phyloP scores from a whole-genome alignment of 1,140 invertebrate genomes.

The Drosophila seguyi region DNA sequence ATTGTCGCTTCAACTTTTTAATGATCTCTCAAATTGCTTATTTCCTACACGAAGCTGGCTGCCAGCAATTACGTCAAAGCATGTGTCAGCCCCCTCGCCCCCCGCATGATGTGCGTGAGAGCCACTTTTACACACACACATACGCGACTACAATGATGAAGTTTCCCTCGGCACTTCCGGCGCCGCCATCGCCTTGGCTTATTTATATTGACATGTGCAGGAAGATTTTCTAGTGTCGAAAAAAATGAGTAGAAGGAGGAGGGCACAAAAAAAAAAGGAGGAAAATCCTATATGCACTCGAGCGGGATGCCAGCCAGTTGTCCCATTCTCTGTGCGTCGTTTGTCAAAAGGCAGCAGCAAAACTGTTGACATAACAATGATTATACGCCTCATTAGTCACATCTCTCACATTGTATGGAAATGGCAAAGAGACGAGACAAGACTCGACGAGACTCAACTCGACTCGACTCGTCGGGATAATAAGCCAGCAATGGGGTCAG shows the following conservation, averaged over 20 bases:
- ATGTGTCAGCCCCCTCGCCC: constrained; percentile 29
- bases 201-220: constrained; percentile 82
- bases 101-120: neutral
- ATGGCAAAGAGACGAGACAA: constrained; percentile 34
- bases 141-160: constrained; percentile 54
- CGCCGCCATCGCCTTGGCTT: constrained; percentile 13
- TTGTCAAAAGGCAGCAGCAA: constrained; percentile 80
- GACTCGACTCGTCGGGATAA: constrained; percentile 37
- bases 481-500: constrained; percentile 34
- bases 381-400: constrained; percentile 84
- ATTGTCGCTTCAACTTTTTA: constrained; percentile 79
- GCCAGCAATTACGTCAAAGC: constrained; percentile 71
- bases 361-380: constrained; percentile 84
- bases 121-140: constrained; percentile 3
- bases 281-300: constrained; percentile 36
- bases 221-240: constrained; percentile 55
- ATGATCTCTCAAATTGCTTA: constrained; percentile 84
- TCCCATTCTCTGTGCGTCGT: constrained; percentile 42
- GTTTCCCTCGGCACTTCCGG: constrained; percentile 37
- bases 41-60: constrained; percentile 77
- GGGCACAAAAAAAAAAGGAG: neutral
- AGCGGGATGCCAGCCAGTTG: constrained; percentile 6
- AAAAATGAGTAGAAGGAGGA: neutral
- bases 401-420: constrained; percentile 52
- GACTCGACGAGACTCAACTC: too few relatives aligned